phyloP scores from a whole-genome alignment of 2,797 vertebrate genomes.

The Micrastur ruficollis region DNA sequence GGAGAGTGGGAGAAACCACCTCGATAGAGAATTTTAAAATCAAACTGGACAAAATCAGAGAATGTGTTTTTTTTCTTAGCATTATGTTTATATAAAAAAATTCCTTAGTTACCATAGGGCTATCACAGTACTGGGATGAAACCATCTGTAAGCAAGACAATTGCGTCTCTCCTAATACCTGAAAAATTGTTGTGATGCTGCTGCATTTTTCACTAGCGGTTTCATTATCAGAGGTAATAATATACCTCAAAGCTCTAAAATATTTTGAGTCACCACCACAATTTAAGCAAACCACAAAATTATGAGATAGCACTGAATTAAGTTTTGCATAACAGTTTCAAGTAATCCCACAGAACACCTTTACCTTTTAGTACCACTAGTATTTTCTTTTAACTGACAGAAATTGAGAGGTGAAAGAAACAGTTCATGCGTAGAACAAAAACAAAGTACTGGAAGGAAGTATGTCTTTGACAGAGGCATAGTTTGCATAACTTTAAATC shows the following conservation, averaged over 20 bases:
- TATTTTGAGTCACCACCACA: neutral
- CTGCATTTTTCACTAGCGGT: neutral
- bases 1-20: neutral
- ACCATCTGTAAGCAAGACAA: neutral
- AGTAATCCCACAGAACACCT: neutral
- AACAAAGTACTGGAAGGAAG: neutral
- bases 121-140: neutral
- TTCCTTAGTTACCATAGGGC: neutral
- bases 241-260: neutral
- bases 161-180: neutral
- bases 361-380: neutral
- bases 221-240: neutral
- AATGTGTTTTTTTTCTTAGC: neutral
- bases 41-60: neutral
- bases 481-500: neutral
- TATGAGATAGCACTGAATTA: neutral
- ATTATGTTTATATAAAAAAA: neutral
- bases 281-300: neutral
- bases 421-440: neutral
- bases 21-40: neutral
- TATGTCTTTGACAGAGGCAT: neutral
- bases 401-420: neutral
- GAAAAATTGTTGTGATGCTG: neutral
- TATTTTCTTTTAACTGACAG: neutral
- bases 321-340: neutral